Evolutionary conservation across 2,113 vertebrate species (phyloP).

Genomic region (Camelus bactrianus): DNA sequence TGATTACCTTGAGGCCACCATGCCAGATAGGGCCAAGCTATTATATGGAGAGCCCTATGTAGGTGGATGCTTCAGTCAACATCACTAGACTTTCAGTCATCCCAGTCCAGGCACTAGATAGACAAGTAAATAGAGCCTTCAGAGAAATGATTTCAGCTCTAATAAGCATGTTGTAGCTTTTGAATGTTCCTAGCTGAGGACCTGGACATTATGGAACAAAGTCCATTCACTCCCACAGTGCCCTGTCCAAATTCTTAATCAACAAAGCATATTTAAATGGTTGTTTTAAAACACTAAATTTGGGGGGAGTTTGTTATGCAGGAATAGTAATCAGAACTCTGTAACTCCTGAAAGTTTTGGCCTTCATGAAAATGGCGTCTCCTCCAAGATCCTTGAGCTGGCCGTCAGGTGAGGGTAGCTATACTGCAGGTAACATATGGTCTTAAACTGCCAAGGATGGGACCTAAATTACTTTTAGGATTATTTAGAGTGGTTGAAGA

Average conservation of each 20-base stretch:
- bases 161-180: neutral
- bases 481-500: neutral
- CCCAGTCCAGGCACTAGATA: neutral
- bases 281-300: neutral
- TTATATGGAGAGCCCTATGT: neutral
- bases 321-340: neutral
- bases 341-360: neutral
- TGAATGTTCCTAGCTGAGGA: neutral
- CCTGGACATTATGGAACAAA: neutral
- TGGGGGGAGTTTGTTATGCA: neutral
- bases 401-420: neutral
- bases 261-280: neutral
- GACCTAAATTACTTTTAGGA: neutral
- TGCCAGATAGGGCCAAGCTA: neutral
- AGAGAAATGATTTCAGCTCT: neutral
- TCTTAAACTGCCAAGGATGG: neutral
- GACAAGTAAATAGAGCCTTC: neutral
- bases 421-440: neutral
- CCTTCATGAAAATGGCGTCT: neutral
- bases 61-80: neutral
- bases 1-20: neutral
- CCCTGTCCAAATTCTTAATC: neutral
- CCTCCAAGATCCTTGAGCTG: neutral
- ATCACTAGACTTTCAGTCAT: neutral
- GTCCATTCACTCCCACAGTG: neutral